A percentile compares a stretch with the other conserved stretches of the same genome.
These are phyloP conservation scores for Eugnorisma glareosa DNA, from an alignment of 2,888 invertebrate species.

Conservation along the genomic window DNA sequence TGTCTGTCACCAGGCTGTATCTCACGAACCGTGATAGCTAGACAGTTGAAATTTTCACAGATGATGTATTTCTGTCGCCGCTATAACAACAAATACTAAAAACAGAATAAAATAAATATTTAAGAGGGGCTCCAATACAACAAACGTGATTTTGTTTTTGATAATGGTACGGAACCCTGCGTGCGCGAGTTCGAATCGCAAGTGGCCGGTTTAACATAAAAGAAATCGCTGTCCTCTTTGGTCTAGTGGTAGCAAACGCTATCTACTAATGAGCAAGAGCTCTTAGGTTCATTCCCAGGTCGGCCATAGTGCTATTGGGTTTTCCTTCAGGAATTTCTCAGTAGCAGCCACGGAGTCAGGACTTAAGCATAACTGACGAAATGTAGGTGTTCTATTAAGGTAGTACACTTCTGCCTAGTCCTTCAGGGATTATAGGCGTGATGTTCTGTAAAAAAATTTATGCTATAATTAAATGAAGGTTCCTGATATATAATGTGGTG, in stretches of 20 bases:
- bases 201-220: neutral
- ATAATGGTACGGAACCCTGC: too few relatives aligned
- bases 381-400: neutral
- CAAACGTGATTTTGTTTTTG: too few relatives aligned
- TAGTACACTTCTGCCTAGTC: neutral
- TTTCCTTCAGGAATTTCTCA: neutral
- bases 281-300: neutral
- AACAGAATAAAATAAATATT: too few relatives aligned
- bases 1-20: too few relatives aligned
- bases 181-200: too few relatives aligned
- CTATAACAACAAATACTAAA: too few relatives aligned
- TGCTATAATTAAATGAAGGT: too few relatives aligned
- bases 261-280: neutral
- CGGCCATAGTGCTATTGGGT: neutral
- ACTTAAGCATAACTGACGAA: neutral
- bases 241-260: neutral
- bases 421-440: neutral
- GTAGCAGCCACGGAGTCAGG: neutral
- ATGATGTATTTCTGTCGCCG: too few relatives aligned
- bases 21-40: too few relatives aligned
- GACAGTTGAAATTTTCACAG: too few relatives aligned
- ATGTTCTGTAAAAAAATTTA: neutral
- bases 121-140: too few relatives aligned
- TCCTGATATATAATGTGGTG: neutral
- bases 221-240: neutral